Evolutionary conservation across 92 coral and sea anemone genomes (phyloP), one percentile per base, ranked within the genome.

Genomic region (Epizoanthus illoricatus): DNA sequence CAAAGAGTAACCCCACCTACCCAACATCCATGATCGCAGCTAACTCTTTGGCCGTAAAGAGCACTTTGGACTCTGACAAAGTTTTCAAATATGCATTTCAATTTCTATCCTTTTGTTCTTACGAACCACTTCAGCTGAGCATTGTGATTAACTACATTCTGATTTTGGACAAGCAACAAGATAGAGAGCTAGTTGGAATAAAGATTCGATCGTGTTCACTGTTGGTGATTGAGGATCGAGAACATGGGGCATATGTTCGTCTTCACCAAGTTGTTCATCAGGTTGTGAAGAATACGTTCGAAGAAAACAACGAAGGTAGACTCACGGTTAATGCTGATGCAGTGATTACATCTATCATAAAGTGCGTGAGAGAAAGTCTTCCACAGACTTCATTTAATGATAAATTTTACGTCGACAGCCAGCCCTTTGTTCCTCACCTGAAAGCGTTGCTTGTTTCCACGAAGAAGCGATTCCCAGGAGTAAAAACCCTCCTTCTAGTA

Each of bases 11-110:
- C 71, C 65, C 45, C 60, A 52, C 60, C 43, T 87, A 87, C 66
- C 80, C 76, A 7, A 66, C 41, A 9, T 73, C 83, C n/a, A 87
- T 87, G 90, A 56, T 74, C 42, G 43, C 87, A 59, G 84, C 87
- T 10, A 84, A 59, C 47, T 57, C 70, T 13, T 55, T 82, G 5
- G 86, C 87, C 2, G 84, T 82, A 7, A 47, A 74, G 41, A 87
- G 41, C 11, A 42, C 8, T 36, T 55, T 78, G 7, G 76, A 49
- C 16, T 42, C 41, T 56, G 65, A 80, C 49, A 0, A 17, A 18
- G 63, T 80, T 42, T 45, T 67, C 18, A 68, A 54, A 20, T 61
- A 80, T 39, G 49, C 76, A 24, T 80, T 80, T 39, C 66, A 60
- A 1, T 23, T 80, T 52, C 33, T 80, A 2, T 80, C 85, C 9